Conservation (phyloP, 2,797 vertebrate species). For the Gambelia wislizenii region DNA sequence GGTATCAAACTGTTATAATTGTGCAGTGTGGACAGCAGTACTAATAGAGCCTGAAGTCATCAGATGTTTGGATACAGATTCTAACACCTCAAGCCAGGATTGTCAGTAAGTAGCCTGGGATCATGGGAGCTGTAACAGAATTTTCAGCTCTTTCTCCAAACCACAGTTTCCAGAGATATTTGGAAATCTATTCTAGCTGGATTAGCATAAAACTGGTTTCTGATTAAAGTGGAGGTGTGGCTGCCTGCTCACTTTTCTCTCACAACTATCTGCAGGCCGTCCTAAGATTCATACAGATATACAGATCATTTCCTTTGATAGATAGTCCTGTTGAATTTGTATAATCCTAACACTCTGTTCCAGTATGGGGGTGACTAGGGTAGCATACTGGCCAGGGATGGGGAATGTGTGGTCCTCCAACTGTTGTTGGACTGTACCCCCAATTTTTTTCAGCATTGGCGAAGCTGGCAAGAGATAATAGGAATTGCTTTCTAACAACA, state of each 20-base stretch:
- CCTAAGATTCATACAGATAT: not conserved
- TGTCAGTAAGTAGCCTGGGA: not conserved
- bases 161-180: not conserved
- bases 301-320: not conserved
- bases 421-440: not conserved
- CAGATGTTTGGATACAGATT: not conserved
- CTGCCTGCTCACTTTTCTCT: not conserved
- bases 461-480: not conserved
- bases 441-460: not conserved
- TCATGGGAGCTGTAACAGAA: not conserved
- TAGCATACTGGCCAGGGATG: not conserved
- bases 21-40: not conserved
- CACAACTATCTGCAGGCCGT: not conserved
- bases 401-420: not conserved
- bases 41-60: not conserved
- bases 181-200: not conserved
- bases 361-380: not conserved
- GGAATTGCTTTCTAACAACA: not conserved
- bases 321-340: not conserved
- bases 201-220: not conserved
- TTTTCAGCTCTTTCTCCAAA: not conserved
- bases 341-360: not conserved
- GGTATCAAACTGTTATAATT: not conserved
- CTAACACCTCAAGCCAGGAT: not conserved
- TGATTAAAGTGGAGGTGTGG: not conserved